Evolutionary conservation across 2,888 invertebrate genomes (phyloP).

Genomic region (Dexiosoma caninum): DNA sequence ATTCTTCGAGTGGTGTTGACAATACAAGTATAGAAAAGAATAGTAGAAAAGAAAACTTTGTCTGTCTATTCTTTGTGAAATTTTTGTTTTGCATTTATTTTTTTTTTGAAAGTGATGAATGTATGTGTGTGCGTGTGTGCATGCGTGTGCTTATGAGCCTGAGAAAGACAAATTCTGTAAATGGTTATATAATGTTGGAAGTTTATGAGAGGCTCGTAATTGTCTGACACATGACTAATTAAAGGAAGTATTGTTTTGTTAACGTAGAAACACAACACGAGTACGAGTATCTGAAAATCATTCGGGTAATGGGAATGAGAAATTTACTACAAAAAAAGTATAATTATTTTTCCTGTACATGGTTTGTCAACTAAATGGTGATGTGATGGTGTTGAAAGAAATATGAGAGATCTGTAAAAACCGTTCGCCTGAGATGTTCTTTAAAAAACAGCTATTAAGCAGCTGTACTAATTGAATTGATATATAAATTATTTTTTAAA

Average conservation of each 20-base stretch:
- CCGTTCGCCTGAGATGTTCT: too few relatives aligned
- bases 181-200: constrained; percentile 32
- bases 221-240: constrained; percentile 61
- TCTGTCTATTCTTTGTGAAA: background rate
- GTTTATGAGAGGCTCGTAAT: constrained; percentile 46
- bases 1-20: constrained; percentile 51
- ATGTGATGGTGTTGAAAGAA: too few relatives aligned
- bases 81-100: background rate
- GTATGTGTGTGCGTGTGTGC: background rate
- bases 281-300: background rate
- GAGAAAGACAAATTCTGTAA: constrained; percentile 21
- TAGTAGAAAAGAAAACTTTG: constrained; percentile 53
- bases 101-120: constrained; percentile 35
- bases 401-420: too few relatives aligned
- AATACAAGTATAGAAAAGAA: constrained; percentile 36
- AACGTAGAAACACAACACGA: background rate
- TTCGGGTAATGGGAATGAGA: background rate
- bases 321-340: background rate
- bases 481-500: too few relatives aligned
- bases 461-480: too few relatives aligned
- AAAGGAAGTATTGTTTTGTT: constrained; percentile 54
- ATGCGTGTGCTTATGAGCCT: too few relatives aligned
- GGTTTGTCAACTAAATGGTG: background rate
- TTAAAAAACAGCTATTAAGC: too few relatives aligned
- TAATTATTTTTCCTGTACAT: background rate